phyloP scores from a whole-genome alignment of 2,797 vertebrate genomes.

The Lagocephalus sceleratus region DNA sequence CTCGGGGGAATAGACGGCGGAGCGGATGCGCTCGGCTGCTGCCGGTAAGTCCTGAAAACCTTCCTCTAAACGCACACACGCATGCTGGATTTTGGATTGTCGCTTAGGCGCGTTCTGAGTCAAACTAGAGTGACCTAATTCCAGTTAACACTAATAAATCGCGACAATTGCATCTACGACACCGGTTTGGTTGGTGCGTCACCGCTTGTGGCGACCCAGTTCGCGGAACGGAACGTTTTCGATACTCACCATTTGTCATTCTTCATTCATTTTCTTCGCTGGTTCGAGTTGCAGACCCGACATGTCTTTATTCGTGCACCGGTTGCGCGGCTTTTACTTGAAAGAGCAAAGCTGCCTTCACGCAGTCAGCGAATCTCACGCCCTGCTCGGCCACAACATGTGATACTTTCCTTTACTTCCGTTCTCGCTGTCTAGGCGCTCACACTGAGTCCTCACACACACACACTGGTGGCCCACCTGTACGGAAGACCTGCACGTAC shows the following conservation, averaged over 20 bases:
- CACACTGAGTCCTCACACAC: slow-evolving; percentile 1
- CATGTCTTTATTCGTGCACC: slow-evolving; percentile 40
- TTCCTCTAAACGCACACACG: background rate
- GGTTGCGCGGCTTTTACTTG: slow-evolving; percentile 14
- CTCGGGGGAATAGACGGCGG: slow-evolving; percentile 11
- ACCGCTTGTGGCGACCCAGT: slow-evolving; percentile 10
- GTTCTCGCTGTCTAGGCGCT: slow-evolving; percentile 36
- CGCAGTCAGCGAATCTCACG: background rate
- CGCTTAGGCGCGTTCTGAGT: too few species aligned
- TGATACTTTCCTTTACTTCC: slow-evolving; percentile 67
- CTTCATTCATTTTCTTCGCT: slow-evolving; percentile 66
- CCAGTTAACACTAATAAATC: too few species aligned
- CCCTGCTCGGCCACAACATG: slow-evolving; percentile 35
- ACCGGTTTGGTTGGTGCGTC: slow-evolving; percentile 27
- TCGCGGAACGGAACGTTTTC: background rate
- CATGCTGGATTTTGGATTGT: slow-evolving; percentile 5
- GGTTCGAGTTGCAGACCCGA: slow-evolving; percentile 17
- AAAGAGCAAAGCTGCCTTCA: background rate
- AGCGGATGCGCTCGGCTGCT: slow-evolving; percentile 33
- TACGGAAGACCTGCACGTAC: too few species aligned
- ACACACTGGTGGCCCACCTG: too few species aligned
- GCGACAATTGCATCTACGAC: too few species aligned
- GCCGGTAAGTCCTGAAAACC: slow-evolving; percentile 38
- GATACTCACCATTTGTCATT: slow-evolving; percentile 80
- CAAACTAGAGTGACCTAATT: too few species aligned